Evolutionary conservation across 2,113 vertebrate species (phyloP), one percentile per base, ranked within the genome.

Genomic region (Boleophthalmus pectinirostris): DNA sequence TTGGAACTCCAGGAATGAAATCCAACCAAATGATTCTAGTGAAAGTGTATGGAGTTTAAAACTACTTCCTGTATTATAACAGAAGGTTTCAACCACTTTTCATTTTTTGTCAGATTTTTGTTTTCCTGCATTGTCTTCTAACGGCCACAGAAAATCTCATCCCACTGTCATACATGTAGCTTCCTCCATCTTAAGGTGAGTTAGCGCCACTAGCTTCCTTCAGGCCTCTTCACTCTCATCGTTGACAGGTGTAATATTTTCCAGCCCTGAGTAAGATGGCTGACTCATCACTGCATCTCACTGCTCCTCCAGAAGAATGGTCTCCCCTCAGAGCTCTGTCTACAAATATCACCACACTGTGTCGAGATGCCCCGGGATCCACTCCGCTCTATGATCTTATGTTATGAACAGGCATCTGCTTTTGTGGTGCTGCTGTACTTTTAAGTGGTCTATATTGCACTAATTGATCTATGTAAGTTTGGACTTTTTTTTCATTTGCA

Each of bases 231-330:
- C 54, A 3, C 66, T 72, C 77, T 77, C 73, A 5, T 54, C 20
- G 70, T 75, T 69, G 79, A 75, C 70, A 74, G 83, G 82, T 88
- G 77, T 81, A 87, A 87, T 87, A 75, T 76, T 70, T 79, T 69
- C 69, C 49, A 25, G 74, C 81, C 35, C 76, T 77, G 75, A 63
- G 67, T 82, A 80, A 75, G 75, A 54, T 33, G 75, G 75, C 86
- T 88, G 86, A 88, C 80, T 91, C 90, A 87, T 85, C 88, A 75
- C 82, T 85, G 80, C 63, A n/a, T 82, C 29, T 68, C 80, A 46
- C 80, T 76, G 73, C 69, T 61, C 46, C 77, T 10, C 72, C 58
- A 9, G 79, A 86, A 84, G 69, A 64, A 35, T 21, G 18, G 20
- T n/a, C 61, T 85, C 77, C 71, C 72, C 80, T 82, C 82, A 78